Conservation (phyloP, 2,888 invertebrate genomes). For the Prosopocoilus inquinatus region DNA sequence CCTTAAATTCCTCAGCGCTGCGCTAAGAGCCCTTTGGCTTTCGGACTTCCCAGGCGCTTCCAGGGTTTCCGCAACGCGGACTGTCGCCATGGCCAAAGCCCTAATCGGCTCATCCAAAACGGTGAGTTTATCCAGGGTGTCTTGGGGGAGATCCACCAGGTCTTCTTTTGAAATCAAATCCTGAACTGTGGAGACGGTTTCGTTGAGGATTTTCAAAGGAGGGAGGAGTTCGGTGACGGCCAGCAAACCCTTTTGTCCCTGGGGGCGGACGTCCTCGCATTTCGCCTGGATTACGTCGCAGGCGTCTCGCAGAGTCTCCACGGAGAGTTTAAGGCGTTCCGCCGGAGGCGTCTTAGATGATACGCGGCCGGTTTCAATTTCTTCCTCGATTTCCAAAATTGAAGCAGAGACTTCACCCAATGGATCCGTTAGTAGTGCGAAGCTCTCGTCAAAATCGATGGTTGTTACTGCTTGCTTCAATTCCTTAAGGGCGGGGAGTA, state of each 20-base stretch:
- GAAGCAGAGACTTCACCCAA: neutral
- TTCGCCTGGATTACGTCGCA: neutral
- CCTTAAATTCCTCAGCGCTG: neutral
- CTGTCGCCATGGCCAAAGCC: constrained; percentile 2
- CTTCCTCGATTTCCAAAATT: neutral
- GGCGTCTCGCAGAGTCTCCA: neutral
- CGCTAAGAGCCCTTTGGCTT: too few species aligned
- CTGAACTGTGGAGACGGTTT: constrained; percentile 9
- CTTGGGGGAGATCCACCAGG: neutral
- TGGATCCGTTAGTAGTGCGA: neutral
- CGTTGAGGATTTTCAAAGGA: constrained; percentile 8
- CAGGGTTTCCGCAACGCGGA: neutral
- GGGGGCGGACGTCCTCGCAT: neutral
- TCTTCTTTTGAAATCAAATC: constrained; percentile 8
- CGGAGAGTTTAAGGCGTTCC: neutral
- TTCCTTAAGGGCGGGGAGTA: neutral
- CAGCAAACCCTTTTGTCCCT: neutral
- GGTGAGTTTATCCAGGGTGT: constrained; percentile 6
- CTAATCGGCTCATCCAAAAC: constrained; percentile 15
- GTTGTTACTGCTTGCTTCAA: neutral
- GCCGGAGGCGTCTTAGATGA: neutral
- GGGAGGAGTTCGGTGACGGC: neutral
- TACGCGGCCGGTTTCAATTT: neutral
- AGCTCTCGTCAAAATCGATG: neutral
- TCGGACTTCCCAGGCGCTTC: too few species aligned